phyloP scores from a whole-genome alignment of 2,888 invertebrate genomes.

The Sarcophaga caerulescens region DNA sequence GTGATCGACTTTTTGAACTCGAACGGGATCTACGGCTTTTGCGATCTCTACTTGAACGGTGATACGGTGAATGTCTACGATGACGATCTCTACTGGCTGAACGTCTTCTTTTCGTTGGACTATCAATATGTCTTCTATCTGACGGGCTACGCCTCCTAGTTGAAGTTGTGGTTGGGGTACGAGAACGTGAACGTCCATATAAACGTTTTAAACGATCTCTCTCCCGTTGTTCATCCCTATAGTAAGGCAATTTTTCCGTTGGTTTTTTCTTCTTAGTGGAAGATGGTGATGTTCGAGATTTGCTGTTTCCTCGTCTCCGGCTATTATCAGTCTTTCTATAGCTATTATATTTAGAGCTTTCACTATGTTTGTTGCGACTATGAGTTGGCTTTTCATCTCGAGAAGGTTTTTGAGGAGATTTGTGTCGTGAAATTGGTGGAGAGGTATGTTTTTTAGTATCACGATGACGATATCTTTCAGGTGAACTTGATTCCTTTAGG shows the following conservation, averaged over 20 bases:
- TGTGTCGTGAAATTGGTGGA: slow-evolving; percentile 13
- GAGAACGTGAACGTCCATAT: slow-evolving; percentile 64
- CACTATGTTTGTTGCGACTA: slow-evolving; percentile 7
- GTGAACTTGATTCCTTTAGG: slow-evolving; percentile 60
- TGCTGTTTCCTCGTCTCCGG: slow-evolving; percentile 33
- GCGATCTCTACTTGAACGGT: slow-evolving; percentile 39
- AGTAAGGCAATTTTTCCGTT: slow-evolving; percentile 70
- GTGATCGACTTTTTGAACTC: slow-evolving; percentile 52
- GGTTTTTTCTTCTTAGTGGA: slow-evolving; percentile 31
- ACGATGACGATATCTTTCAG: slow-evolving; percentile 55
- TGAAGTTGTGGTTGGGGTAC: slow-evolving; percentile 4
- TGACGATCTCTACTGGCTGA: slow-evolving; percentile 43
- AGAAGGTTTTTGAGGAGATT: slow-evolving; percentile 19
- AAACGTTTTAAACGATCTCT: slow-evolving; percentile 68
- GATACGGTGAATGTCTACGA: slow-evolving; percentile 50
- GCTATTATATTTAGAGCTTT: slow-evolving; percentile 13
- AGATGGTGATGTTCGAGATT: slow-evolving; percentile 31
- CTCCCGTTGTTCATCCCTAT: slow-evolving; percentile 70
- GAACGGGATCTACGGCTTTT: slow-evolving; percentile 54
- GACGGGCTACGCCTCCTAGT: not conserved
- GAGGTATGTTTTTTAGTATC: slow-evolving; percentile 34
- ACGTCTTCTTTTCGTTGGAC: slow-evolving; percentile 41
- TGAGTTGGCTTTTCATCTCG: slow-evolving; percentile 10
- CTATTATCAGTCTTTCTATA: slow-evolving; percentile 25
- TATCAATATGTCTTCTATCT: slow-evolving; percentile 9